phyloP scores from a whole-genome alignment of 2,113 vertebrate genomes.

The Pomatostomus ruficeps region DNA sequence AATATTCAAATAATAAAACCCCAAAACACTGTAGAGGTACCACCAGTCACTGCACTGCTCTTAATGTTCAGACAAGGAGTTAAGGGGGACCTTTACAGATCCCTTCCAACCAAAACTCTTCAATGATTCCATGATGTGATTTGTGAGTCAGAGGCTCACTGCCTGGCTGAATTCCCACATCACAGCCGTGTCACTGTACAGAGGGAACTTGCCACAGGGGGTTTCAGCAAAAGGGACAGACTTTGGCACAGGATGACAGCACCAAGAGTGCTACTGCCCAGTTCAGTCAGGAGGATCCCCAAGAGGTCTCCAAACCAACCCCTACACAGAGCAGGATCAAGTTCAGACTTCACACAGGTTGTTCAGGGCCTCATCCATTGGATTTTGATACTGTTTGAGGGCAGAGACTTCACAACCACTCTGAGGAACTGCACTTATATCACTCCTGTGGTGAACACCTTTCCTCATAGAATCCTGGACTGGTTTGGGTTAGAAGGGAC shows the following conservation, averaged over 20 bases:
- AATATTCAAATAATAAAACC: neutral
- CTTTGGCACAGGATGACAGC: neutral
- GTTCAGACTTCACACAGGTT: neutral
- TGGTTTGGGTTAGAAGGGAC: neutral
- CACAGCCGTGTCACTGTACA: neutral
- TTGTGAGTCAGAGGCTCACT: neutral
- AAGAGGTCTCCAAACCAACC: neutral
- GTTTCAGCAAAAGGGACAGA: neutral
- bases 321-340: neutral
- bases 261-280: neutral
- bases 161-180: neutral
- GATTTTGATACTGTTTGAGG: neutral
- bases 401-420: neutral
- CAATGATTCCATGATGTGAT: neutral
- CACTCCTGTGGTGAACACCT: neutral
- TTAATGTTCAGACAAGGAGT: neutral
- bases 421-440: no score
- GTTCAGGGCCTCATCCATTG: rapidly evolving
- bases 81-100: neutral
- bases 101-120: neutral
- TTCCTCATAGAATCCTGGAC: neutral
- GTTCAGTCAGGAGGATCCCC: neutral
- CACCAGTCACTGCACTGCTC: neutral
- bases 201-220: neutral
- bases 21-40: neutral